A percentile compares a stretch with the other conserved stretches of the same genome.
Evolutionary conservation across 1,140 invertebrate species (phyloP).

Genomic region (Panagrolaimus sp.): DNA sequence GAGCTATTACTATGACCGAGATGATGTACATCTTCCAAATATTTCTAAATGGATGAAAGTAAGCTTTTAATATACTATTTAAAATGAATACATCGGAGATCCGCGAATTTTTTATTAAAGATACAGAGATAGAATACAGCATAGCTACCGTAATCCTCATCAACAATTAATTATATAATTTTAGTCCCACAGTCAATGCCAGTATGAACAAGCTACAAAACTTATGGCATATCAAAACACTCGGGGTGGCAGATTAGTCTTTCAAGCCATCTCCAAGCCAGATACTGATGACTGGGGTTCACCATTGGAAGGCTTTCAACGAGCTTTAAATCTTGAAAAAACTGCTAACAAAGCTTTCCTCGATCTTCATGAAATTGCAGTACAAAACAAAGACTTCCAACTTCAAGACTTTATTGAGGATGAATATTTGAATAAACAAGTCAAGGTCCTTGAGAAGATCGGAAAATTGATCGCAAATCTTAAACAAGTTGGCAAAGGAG

Average conservation of each 20-base stretch:
- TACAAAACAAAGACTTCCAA: slow-evolving; percentile 67
- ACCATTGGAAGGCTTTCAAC: slow-evolving; percentile 67
- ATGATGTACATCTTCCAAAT: too few species aligned
- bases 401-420: slow-evolving; percentile 14
- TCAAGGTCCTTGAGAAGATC: too few species aligned
- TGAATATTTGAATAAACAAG: background rate
- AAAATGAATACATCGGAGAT: too few species aligned
- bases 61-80: too few species aligned
- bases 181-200: background rate
- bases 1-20: too few species aligned
- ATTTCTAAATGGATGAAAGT: too few species aligned
- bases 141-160: too few species aligned
- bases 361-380: slow-evolving; percentile 66
- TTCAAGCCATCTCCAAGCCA: slow-evolving; percentile 63
- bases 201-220: slow-evolving; percentile 42
- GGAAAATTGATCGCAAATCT: too few species aligned
- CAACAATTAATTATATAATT: too few species aligned
- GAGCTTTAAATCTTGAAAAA: slow-evolving; percentile 70
- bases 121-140: too few species aligned
- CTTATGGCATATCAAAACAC: slow-evolving; percentile 72
- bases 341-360: slow-evolving; percentile 70
- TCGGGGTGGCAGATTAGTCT: slow-evolving; percentile 64
- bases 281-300: slow-evolving; percentile 64
- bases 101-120: too few species aligned
- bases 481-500: too few species aligned